These are phyloP conservation scores for Tortricodes alternella DNA, from an alignment of 2,888 invertebrate genomes.

Conservation along the genomic window DNA sequence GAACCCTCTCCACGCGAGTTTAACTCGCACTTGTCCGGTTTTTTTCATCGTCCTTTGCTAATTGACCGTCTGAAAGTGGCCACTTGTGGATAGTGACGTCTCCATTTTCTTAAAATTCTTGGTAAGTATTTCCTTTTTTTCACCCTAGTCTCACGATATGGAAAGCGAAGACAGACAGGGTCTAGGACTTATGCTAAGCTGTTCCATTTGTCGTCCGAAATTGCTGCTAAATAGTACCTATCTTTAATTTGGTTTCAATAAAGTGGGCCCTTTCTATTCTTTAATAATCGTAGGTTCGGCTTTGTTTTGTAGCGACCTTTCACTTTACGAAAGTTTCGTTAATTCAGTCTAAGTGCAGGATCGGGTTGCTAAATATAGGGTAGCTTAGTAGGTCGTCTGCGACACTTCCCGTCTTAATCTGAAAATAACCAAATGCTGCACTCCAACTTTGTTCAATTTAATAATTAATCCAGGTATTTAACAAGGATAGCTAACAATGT, in stretches of 20 bases:
- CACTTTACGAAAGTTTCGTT: slow-evolving; percentile 5
- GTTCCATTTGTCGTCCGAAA: background rate
- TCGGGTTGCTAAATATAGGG: slow-evolving; percentile 17
- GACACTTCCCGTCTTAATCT: slow-evolving; percentile 56
- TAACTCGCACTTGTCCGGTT: no score
- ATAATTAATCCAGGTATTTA: no score
- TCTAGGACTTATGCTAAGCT: no score
- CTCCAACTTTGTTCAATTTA: slow-evolving; percentile 2
- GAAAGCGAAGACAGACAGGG: no score
- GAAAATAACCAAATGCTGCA: slow-evolving; percentile 42
- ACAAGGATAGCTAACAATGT: no score
- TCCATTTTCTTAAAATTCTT: background rate
- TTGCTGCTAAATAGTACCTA: no score
- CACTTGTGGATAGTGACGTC: background rate
- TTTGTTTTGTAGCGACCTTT: background rate
- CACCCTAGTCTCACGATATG: no score
- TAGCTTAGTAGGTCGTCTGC: slow-evolving; percentile 51
- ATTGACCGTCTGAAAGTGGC: background rate
- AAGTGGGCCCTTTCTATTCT: no score
- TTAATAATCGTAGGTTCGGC: background rate
- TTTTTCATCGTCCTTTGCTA: no score
- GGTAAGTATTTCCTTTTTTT: no score
- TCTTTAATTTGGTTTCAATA: no score
- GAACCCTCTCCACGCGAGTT: no score
- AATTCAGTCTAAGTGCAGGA: slow-evolving; percentile 8